Percentiles rank a stretch among this genome's conserved stretches.
phyloP scores from a whole-genome alignment of 1,140 invertebrate genomes.

The Chrysomallon squamiferum region DNA sequence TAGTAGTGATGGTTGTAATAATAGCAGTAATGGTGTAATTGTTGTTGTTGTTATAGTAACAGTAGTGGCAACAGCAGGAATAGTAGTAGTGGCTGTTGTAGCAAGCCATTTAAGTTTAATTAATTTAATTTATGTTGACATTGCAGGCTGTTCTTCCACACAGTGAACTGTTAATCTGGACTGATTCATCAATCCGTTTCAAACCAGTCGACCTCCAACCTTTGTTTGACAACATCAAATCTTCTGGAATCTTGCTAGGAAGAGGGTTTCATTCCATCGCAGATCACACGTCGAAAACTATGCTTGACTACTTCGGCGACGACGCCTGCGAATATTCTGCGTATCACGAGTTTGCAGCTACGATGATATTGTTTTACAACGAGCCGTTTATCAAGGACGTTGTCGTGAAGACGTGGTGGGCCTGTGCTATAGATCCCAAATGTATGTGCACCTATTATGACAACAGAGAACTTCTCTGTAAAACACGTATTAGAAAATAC shows the following conservation, averaged over 20 bases:
- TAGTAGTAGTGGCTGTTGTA: too few relatives aligned
- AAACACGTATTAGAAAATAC: background rate
- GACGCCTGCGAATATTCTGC: background rate
- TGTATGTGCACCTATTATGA: background rate
- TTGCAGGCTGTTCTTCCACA: slow-evolving; percentile 1
- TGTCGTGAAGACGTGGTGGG: background rate
- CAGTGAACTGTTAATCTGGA: background rate
- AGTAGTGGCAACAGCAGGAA: too few relatives aligned
- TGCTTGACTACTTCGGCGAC: slow-evolving; percentile 4
- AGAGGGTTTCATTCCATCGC: background rate
- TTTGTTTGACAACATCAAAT: background rate
- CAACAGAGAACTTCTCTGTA: background rate
- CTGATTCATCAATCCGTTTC: background rate
- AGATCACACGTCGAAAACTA: background rate
- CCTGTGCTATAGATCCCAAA: background rate
- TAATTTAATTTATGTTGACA: too few relatives aligned
- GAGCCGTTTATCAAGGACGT: background rate
- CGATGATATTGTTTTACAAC: background rate
- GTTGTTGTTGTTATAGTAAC: too few relatives aligned
- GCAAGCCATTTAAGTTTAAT: too few relatives aligned
- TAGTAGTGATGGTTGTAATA: too few relatives aligned
- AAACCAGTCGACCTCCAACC: background rate
- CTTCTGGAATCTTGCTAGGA: background rate
- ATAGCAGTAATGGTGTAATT: too few relatives aligned
- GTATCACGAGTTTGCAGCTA: background rate